phyloP scores from a whole-genome alignment of 2,113 vertebrate species.

The Zootoca vivipara region DNA sequence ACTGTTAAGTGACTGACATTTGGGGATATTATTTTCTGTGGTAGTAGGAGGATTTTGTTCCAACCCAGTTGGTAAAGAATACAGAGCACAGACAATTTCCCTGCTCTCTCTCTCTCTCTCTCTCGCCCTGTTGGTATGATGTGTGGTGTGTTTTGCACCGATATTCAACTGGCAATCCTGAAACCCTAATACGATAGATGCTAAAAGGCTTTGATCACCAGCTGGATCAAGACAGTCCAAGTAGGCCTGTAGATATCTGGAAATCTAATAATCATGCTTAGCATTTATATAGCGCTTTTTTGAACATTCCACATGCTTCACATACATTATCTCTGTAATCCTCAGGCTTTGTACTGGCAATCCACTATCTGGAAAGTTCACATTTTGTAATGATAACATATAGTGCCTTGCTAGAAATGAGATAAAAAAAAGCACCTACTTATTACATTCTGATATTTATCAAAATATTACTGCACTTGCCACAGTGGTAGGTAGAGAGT shows the following conservation, averaged over 20 bases:
- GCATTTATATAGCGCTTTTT: not conserved
- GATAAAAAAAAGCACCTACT: fast-evolving
- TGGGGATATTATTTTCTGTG: no score
- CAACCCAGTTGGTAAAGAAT: not conserved
- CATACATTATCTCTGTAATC: not conserved
- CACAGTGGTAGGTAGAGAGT: not conserved
- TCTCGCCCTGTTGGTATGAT: not conserved
- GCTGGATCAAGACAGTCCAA: not conserved
- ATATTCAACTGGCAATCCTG: not conserved
- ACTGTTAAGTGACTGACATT: no score
- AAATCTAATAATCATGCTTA: not conserved
- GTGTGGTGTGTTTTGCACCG: fast-evolving
- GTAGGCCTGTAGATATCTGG: not conserved
- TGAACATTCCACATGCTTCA: not conserved
- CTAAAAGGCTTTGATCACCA: not conserved
- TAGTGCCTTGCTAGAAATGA: not conserved
- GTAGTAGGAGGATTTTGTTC: no score
- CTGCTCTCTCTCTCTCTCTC: not conserved
- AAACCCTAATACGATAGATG: not conserved
- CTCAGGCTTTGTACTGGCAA: not conserved
- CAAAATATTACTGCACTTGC: not conserved
- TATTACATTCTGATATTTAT: not conserved
- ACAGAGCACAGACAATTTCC: not conserved
- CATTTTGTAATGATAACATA: constrained; percentile 1
- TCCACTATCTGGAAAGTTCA: not conserved